These are phyloP conservation scores for Apotomis capreana DNA, from an alignment of 2,888 invertebrate species.

Conservation along the genomic window DNA sequence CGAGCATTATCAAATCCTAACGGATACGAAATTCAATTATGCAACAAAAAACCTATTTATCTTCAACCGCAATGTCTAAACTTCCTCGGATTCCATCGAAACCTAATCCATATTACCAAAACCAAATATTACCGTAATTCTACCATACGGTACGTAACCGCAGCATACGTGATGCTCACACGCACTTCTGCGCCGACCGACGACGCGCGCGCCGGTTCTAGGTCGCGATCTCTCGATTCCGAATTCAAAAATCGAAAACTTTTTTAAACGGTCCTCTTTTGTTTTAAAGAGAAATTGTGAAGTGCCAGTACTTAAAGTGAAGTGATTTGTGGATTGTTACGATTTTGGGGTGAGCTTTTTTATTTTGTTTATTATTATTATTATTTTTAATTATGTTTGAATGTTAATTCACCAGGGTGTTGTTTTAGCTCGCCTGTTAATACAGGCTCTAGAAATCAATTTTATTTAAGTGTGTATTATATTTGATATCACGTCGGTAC, in stretches of 20 bases:
- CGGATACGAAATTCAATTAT: slow-evolving; percentile 14
- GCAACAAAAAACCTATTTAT: slow-evolving; percentile 19
- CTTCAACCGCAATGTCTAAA: slow-evolving; percentile 18
- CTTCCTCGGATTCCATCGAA: slow-evolving; percentile 31
- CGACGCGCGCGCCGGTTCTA: slow-evolving; percentile 64
- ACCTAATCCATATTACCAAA: slow-evolving; percentile 48
- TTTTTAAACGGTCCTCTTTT: slow-evolving; percentile 40
- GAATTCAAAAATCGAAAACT: slow-evolving; percentile 46
- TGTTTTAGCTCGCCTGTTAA: slow-evolving; percentile 8
- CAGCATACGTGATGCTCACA: slow-evolving; percentile 46
- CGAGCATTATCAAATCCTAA: slow-evolving; percentile 3
- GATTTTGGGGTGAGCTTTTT: slow-evolving; percentile 27
- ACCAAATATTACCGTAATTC: slow-evolving; percentile 67
- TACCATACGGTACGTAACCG: slow-evolving; percentile 55
- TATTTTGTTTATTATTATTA: slow-evolving; percentile 11
- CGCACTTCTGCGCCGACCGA: slow-evolving; percentile 68
- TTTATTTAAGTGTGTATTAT: background rate
- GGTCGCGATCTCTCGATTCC: slow-evolving; percentile 58
- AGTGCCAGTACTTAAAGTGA: slow-evolving; percentile 37
- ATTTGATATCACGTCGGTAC: background rate
- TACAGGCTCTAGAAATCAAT: background rate
- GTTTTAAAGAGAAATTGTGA: slow-evolving; percentile 37
- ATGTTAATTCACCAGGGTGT: background rate
- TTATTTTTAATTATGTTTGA: background rate
- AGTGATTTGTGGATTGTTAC: slow-evolving; percentile 36